A percentile compares a stretch with the other conserved stretches of the same genome.
Conservation (phyloP, 2,888 invertebrate species). For the Lymantria monacha region DNA sequence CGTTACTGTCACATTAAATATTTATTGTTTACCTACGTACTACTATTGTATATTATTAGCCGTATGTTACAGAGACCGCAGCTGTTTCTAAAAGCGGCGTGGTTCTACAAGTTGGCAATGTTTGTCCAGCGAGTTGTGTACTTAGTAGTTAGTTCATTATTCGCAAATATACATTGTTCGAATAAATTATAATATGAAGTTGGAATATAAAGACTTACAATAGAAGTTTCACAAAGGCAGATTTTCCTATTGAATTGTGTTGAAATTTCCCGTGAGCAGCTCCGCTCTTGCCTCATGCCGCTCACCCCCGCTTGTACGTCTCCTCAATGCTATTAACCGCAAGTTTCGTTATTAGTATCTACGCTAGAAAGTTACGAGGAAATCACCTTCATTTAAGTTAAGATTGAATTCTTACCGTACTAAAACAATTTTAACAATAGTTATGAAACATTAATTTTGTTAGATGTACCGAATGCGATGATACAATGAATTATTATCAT, state of each 20-base stretch:
- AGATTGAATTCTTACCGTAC: slow-evolving; percentile 70
- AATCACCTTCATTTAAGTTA: slow-evolving; percentile 78
- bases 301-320: slow-evolving; percentile 17
- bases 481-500: no score
- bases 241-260: slow-evolving; percentile 76
- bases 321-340: slow-evolving; percentile 65
- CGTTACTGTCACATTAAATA: slow-evolving; percentile 53
- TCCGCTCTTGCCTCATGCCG: slow-evolving; percentile 24
- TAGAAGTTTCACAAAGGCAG: slow-evolving; percentile 70
- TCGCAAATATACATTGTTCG: slow-evolving; percentile 31
- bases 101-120: slow-evolving; percentile 7
- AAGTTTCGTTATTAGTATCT: slow-evolving; percentile 79
- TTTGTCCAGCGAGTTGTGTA: slow-evolving; percentile 9
- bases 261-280: slow-evolving; percentile 54
- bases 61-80: slow-evolving; percentile 7
- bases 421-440: no score
- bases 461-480: slow-evolving; percentile 3
- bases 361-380: slow-evolving; percentile 73
- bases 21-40: slow-evolving; percentile 36
- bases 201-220: slow-evolving; percentile 57
- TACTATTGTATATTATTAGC: slow-evolving; percentile 20
- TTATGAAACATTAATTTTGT: slow-evolving; percentile 38
- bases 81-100: slow-evolving; percentile 3
- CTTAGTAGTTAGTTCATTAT: slow-evolving; percentile 24
- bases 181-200: slow-evolving; percentile 41